Evolutionary conservation across 2,888 invertebrate species (phyloP), one percentile per base, ranked within the genome.

Genomic region (Brachypterus glaber): DNA sequence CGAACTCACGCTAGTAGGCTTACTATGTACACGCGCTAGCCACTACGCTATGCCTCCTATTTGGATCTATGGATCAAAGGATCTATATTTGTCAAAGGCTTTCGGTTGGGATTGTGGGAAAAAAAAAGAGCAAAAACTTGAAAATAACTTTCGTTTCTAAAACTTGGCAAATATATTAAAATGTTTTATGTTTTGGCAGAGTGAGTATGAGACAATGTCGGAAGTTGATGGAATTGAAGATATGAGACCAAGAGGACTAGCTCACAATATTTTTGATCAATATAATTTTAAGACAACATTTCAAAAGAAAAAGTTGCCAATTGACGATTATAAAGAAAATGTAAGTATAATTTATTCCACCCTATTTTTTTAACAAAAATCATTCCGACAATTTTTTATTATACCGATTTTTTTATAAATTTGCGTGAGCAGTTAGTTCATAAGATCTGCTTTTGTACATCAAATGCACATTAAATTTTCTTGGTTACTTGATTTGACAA

Each of bases 291-390:
- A 39, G 13, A 44, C 38, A 15, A 43, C 47, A 12, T 44, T 51
- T 17, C 24, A 44, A 5, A 57, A 51, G 39, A 48, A 41, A 35
- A 50, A 52, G n/a, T 39, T 59, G 21, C 55, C 58, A 1, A 58
- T 59, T 37, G 57, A 56, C 43, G 45, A 44, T 9, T 55, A 46
- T 31, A 49, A 48, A 17, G 37, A 50, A 12, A 52, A 51, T 39
- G 53, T 55, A 42, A 39, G 39, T 14, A 4, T 18, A 4, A 14
- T 9, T 9, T 8, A 17, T 17, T 26, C 29, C 4, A 14, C 8
- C 7, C 9, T 8, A 17, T 21, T 25, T 15, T 14, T 15, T 14
- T 21, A 24, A 3, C 4, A 38, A 3, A 7, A 36, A 9, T 21
- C 15, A 18, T 30, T 11, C 8, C 31, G 21, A 17, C 16, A 35